Evolutionary conservation across 2,888 invertebrate genomes (phyloP).

Genomic region (Synanthedon andrenaeformis): DNA sequence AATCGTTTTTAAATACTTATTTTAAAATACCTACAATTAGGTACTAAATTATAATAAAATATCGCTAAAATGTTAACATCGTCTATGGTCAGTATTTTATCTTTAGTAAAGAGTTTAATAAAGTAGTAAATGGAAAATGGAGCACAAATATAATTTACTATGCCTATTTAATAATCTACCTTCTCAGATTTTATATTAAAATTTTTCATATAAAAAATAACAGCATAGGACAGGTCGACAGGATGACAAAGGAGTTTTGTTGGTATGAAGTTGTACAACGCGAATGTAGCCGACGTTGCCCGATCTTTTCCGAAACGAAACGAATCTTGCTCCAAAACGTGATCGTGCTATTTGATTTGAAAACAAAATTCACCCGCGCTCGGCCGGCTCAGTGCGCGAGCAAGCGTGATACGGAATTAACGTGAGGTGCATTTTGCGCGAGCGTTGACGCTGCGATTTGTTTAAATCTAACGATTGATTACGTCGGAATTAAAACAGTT

Average conservation of each 20-base stretch:
- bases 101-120: no score
- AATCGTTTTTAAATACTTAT: no score
- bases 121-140: no score
- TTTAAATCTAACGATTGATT: slow-evolving; percentile 58
- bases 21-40: no score
- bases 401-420: slow-evolving; percentile 70
- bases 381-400: slow-evolving; percentile 63
- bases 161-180: no score
- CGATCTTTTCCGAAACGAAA: slow-evolving; percentile 42
- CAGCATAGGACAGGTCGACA: not conserved
- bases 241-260: slow-evolving; percentile 7
- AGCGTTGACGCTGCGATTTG: slow-evolving; percentile 65
- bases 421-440: slow-evolving; percentile 71
- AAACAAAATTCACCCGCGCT: slow-evolving; percentile 54
- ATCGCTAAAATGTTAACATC: no score
- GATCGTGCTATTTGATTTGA: slow-evolving; percentile 61
- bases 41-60: no score
- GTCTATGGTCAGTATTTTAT: no score
- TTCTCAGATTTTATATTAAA: no score
- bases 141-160: no score
- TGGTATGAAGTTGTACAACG: slow-evolving; percentile 32
- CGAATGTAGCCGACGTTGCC: slow-evolving; percentile 36
- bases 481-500: slow-evolving; percentile 55
- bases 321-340: slow-evolving; percentile 62
- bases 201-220: no score